Conservation (phyloP, 2,888 invertebrate species). For the Aleiodes leptofemur region DNA sequence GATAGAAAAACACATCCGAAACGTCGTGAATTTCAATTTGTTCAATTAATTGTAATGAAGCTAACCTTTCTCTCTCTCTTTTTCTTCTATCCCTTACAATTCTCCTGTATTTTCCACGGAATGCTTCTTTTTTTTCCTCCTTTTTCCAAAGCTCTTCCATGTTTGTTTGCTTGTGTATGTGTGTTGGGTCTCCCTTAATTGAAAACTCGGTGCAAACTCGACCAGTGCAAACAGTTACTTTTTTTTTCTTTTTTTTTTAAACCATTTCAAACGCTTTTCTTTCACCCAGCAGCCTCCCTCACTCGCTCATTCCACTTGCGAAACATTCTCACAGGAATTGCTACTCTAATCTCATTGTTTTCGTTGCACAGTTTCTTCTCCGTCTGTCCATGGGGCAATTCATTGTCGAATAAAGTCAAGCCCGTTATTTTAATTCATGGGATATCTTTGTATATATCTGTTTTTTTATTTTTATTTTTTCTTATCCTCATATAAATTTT, state of each 20-base stretch:
- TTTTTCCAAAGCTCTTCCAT: conserved; percentile 7
- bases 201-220: conserved; percentile 45
- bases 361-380: conserved; percentile 14
- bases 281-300: conserved; percentile 9
- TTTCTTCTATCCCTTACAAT: background rate
- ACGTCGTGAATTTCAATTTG: conserved; percentile 58
- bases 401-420: conserved; percentile 16
- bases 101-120: conserved; percentile 8
- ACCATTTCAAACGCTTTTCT: conserved; percentile 21
- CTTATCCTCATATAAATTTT: background rate
- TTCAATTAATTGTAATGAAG: conserved; percentile 59
- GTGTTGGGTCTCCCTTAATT: conserved; percentile 44
- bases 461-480: background rate
- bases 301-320: background rate
- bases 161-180: background rate
- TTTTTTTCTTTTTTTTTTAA: background rate
- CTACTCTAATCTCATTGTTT: conserved; percentile 35
- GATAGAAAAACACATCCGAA: background rate
- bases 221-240: conserved; percentile 11
- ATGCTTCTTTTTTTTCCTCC: background rate
- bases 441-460: background rate
- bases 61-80: background rate
- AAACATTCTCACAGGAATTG: conserved; percentile 27
- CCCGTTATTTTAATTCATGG: conserved; percentile 3
- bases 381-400: conserved; percentile 6